Evolutionary conservation across 2,888 invertebrate genomes (phyloP), one percentile per base, ranked within the genome.

Genomic region (Lacanobia wlatinum): DNA sequence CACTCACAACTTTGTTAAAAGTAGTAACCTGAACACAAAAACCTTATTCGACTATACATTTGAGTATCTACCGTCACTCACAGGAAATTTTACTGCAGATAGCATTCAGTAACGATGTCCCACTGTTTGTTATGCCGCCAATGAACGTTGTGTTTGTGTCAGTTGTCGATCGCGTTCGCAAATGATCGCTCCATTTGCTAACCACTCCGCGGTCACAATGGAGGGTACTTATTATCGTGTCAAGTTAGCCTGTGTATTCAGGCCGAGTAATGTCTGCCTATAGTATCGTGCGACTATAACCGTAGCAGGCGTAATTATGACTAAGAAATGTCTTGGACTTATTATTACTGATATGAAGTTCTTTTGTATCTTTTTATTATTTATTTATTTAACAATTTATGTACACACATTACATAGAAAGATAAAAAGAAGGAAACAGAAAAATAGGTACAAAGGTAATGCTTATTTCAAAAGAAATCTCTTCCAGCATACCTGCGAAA

Each of bases 181-280:
- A 68, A 68, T 62, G 16, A 62, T 28, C 28, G 21, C 38, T 80
- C 46, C 52, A 55, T 78, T 78, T 55, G 52, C 9, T 73, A 21
- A 56, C 16, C 59, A 66, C 55, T 80, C 69, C 10, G 55, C 55
- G 23, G 21, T 43, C 8, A 61, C 50, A 76, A 23, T 58, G 28
- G 52, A 76, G 60, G 60, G 70, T 72, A 70, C 69, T 70, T 69
- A 81, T 83, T 75, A 83, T 48, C 43, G 60, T 73, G 72, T 83
- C 81, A 73, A 73, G 68, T 77, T 59, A 66, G 60, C 28, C 72
- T 62, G 63, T 52, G 62, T 66, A 64, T 71, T 73, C 52, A 73
- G 53, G 18, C 10, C 38, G 28, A 50, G 58, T 59, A 48, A 63
- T 75, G 21, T 60, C 59, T 52, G 21, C 38, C 43, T 60, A 59